Evolutionary conservation across 2,113 vertebrate genomes (phyloP).

Genomic region (Prochilodus magdalenae): DNA sequence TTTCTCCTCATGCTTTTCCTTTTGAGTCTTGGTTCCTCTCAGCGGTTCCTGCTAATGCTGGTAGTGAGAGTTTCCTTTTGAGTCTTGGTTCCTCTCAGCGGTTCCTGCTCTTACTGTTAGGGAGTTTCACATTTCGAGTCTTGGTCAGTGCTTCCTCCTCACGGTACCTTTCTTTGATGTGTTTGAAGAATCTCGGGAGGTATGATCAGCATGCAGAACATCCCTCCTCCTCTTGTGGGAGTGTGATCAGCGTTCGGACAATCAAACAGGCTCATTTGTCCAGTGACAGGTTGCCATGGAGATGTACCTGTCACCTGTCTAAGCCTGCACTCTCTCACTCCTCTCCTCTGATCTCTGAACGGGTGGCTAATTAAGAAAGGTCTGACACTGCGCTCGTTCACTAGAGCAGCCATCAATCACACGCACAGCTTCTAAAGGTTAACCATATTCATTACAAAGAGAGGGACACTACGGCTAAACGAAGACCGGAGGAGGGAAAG

Average conservation of each 20-base stretch:
- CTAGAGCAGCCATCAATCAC: conserved; percentile 43
- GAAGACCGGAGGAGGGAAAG: neutral
- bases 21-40: neutral
- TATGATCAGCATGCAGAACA: neutral
- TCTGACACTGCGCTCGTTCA: conserved; percentile 48
- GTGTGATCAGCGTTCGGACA: neutral
- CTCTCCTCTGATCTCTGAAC: conserved; percentile 5
- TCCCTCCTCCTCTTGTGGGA: neutral
- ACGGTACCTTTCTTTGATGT: neutral
- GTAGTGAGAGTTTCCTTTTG: neutral
- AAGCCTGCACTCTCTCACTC: neutral
- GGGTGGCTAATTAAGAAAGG: conserved; percentile 55
- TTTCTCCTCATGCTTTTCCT: neutral
- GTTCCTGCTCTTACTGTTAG: neutral
- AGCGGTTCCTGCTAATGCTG: neutral
- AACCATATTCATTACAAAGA: conserved; percentile 61
- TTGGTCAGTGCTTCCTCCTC: neutral
- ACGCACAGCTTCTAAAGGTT: conserved; percentile 57
- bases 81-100: neutral
- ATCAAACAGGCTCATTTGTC: conserved; percentile 16
- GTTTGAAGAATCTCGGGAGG: neutral
- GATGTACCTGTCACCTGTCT: conserved; percentile 46
- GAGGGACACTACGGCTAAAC: neutral
- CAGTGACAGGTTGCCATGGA: conserved; percentile 32
- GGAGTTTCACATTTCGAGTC: neutral